phyloP scores from a whole-genome alignment of 2,113 vertebrate genomes.

The Epinephelus cyanopodus region DNA sequence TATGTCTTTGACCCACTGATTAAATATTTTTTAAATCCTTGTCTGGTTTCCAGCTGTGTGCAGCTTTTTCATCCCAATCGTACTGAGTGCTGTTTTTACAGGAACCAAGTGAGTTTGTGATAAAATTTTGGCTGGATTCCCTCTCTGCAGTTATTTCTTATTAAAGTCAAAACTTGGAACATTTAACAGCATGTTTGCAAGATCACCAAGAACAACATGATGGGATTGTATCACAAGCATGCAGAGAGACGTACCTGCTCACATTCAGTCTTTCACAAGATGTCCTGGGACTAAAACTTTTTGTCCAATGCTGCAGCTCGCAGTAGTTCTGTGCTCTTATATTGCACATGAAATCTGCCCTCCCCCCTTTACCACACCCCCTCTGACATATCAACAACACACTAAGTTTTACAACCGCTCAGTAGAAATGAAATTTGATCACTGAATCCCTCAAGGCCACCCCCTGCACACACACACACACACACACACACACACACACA shows the following conservation, averaged over 20 bases:
- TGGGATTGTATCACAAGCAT: background rate
- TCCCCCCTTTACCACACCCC: conserved; percentile 47
- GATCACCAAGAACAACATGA: background rate
- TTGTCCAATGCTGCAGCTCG: background rate
- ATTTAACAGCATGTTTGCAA: background rate
- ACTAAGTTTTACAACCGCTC: conserved; percentile 23
- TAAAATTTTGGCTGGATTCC: background rate
- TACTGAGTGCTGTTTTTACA: conserved; percentile 2
- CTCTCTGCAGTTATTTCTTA: background rate
- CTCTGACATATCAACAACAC: conserved; percentile 9
- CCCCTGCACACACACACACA: conserved; percentile 1
- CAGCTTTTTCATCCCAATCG: conserved; percentile 44
- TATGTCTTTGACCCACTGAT: conserved; percentile 15
- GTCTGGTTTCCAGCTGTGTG: conserved; percentile 39
- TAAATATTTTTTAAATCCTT: conserved; percentile 8
- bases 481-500: background rate
- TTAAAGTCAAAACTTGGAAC: background rate
- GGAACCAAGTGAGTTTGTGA: background rate
- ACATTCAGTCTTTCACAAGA: conserved; percentile 31
- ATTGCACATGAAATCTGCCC: conserved; percentile 16
- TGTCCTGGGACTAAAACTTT: background rate
- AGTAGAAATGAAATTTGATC: conserved; percentile 29
- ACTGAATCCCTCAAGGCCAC: background rate
- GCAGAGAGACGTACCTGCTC: conserved; percentile 50
- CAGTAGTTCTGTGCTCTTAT: conserved; percentile 44